Evolutionary conservation across 2,113 vertebrate genomes (phyloP).

Genomic region (Muscicapa adusta): DNA sequence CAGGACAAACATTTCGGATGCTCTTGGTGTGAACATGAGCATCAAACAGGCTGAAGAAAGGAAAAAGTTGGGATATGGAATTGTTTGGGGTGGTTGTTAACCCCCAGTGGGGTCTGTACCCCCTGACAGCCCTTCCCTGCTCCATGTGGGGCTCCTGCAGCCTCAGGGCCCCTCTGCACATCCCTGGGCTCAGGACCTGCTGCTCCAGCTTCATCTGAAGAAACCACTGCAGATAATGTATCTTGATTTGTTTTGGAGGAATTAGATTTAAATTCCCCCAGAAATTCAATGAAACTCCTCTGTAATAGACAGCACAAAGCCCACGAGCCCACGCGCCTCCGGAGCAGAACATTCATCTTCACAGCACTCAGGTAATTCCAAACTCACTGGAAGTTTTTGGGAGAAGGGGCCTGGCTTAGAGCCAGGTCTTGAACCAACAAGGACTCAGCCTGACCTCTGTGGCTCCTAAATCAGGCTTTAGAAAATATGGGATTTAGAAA

Average conservation of each 20-base stretch:
- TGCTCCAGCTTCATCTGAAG: neutral
- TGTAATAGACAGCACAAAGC: neutral
- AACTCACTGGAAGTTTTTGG: neutral
- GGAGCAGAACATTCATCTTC: neutral
- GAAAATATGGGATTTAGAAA: neutral
- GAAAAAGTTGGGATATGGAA: neutral
- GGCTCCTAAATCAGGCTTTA: neutral
- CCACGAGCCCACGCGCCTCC: neutral
- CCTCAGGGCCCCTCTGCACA: neutral
- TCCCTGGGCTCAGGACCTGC: neutral
- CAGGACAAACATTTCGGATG: neutral
- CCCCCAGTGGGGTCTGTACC: neutral
- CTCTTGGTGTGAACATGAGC: neutral
- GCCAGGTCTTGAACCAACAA: neutral
- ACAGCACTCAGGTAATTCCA: neutral
- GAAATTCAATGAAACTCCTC: neutral
- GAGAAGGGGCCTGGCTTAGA: neutral
- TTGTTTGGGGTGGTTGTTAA: neutral
- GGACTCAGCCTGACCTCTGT: neutral
- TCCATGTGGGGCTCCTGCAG: neutral
- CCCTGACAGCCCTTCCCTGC: neutral
- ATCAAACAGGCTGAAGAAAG: neutral
- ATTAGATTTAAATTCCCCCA: constrained; percentile 28
- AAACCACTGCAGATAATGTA: neutral
- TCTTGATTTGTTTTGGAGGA: constrained; percentile 18